Base-by-base conservation (phyloP, 2,888 invertebrate species). In the Tholera decimalis region DNA sequence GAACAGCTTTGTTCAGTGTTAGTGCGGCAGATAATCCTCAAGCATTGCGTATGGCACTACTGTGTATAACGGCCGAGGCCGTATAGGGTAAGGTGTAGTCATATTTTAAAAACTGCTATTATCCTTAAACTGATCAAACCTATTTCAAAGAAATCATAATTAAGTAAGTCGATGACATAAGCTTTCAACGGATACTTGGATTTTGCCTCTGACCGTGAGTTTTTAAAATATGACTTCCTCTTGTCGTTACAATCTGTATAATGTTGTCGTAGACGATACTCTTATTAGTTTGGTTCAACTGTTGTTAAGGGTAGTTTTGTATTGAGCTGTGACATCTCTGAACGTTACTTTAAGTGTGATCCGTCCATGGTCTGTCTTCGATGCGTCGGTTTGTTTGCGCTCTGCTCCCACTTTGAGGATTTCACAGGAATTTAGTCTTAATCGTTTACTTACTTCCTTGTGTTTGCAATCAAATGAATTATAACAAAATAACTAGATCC, bases 351-450 rank as follows among this genome's bases (percentile, higher is more conserved):
- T 83, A 82, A 85, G 88, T 88, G 86, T 85, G 89, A 91, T 92
- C 92, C 92, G 92, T 92, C 92, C 92, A 92, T 83, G 86, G 83
- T 74, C 85, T 85, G 79, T 86, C 80, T 83, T 82, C 72, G 68
- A 64, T 68, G 76, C 74, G 75, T 50, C 51, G 30, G 59, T 77
- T 77, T 56, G 22, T 77, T 65, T 72, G 43, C 44, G 43, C 47
- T 54, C 61, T 61, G 47, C 54, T 77, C 51, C 37, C 33, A 57
- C 41, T 53, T 41, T 20, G 18, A 61, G 37, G 41, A 30, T 44
- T 70, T 62, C 43, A 22, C 46, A 30, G 33, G 20, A 9, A 47
- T 61, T 28, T 11, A 15, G n/a, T 46, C 18, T 43, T 30, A 8
- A 41, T 71, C 35, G 7, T 55, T 63, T 63, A 46, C 37, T 5